These are phyloP conservation scores for Epicampocera succincta DNA, from an alignment of 2,888 invertebrate species.

Conservation along the genomic window DNA sequence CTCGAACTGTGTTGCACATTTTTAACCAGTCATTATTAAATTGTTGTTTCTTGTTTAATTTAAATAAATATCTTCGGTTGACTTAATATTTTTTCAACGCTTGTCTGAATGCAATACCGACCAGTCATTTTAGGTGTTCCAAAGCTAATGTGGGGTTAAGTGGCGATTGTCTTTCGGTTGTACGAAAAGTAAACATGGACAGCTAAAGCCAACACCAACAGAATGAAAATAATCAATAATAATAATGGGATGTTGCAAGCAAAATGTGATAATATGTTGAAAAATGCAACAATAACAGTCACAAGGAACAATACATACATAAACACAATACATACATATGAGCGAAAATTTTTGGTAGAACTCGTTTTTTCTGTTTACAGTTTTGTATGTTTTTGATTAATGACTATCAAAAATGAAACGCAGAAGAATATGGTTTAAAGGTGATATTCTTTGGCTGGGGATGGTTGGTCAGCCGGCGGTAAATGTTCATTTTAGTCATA, in stretches of 20 bases:
- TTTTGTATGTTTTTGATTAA: slow-evolving; percentile 59
- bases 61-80: slow-evolving; percentile 28
- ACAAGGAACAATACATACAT: no score
- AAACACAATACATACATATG: no score
- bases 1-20: background rate
- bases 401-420: slow-evolving; percentile 46
- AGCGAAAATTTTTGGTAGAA: background rate
- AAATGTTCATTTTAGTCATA: no score
- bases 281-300: slow-evolving; percentile 6
- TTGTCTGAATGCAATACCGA: slow-evolving; percentile 11
- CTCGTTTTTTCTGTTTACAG: slow-evolving; percentile 20
- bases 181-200: slow-evolving; percentile 39
- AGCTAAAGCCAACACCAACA: slow-evolving; percentile 27
- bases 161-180: slow-evolving; percentile 61
- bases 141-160: slow-evolving; percentile 68
- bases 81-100: slow-evolving; percentile 13
- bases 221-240: slow-evolving; percentile 63
- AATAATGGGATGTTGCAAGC: slow-evolving; percentile 60
- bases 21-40: slow-evolving; percentile 31
- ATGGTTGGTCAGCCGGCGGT: background rate
- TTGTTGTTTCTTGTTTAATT: slow-evolving; percentile 11
- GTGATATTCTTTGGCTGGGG: slow-evolving; percentile 1
- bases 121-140: slow-evolving; percentile 62
- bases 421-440: slow-evolving; percentile 29
- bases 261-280: slow-evolving; percentile 61